Evolutionary conservation across 2,888 invertebrate genomes (phyloP).

Genomic region (Troilus luridus): DNA sequence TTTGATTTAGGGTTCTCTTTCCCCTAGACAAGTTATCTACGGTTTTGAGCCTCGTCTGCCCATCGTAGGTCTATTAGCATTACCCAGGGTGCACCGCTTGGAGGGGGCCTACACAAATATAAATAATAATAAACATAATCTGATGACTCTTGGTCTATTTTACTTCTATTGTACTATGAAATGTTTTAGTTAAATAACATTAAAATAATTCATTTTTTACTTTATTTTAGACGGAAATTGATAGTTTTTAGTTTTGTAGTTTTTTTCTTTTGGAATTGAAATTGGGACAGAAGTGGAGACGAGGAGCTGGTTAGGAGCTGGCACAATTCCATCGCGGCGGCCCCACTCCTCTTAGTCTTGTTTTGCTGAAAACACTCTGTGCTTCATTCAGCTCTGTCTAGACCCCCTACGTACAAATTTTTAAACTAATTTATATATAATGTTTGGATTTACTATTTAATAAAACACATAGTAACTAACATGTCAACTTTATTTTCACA

Average conservation of each 20-base stretch:
- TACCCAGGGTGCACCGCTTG: no score
- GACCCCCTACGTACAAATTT: constrained; percentile 12
- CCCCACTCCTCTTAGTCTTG: background rate
- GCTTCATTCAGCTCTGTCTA: constrained; percentile 37
- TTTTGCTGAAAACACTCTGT: constrained; percentile 38
- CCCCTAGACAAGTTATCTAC: no score
- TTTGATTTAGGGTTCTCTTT: no score
- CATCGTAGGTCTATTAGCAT: no score
- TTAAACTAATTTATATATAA: background rate
- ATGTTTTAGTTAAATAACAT: background rate
- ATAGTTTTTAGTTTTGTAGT: constrained; percentile 33
- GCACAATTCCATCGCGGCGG: constrained; percentile 22
- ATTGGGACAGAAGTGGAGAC: constrained; percentile 16
- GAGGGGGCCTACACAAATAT: no score
- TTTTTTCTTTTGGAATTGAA: constrained; percentile 45
- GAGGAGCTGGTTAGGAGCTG: background rate
- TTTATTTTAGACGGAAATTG: background rate
- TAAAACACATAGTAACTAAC: no score
- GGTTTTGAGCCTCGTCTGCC: no score
- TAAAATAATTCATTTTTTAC: background rate
- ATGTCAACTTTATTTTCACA: no score
- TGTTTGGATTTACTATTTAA: no score
- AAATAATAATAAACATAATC: no score
- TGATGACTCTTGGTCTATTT: no score
- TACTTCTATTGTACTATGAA: background rate